phyloP scores from a whole-genome alignment of 1,140 invertebrate genomes.

The Pentalonia nigronervosa region DNA sequence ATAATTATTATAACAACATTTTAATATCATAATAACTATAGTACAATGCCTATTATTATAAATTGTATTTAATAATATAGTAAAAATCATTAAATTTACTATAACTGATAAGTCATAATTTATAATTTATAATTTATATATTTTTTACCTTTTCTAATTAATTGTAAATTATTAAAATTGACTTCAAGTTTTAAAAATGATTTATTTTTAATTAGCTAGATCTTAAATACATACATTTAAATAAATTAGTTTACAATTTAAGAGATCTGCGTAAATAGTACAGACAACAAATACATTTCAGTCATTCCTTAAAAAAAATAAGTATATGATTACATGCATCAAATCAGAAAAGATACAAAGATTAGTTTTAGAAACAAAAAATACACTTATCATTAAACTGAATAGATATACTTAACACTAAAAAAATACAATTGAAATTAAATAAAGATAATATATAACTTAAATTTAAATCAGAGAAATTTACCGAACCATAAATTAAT shows the following conservation, averaged over 20 bases:
- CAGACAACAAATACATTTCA: neutral
- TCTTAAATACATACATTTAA: neutral
- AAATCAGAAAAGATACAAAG: neutral
- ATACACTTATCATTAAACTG: neutral
- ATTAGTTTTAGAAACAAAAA: neutral
- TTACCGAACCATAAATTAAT: neutral
- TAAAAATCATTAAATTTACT: neutral
- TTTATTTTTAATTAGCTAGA: neutral
- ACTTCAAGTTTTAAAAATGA: too few species aligned
- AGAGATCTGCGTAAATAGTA: slow-evolving; percentile 26
- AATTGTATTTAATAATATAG: neutral
- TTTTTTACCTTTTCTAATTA: neutral
- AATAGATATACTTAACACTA: neutral
- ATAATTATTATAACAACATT: neutral
- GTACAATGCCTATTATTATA: neutral
- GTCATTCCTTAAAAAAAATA: neutral
- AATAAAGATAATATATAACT: neutral
- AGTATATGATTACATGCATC: neutral
- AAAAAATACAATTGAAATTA: neutral
- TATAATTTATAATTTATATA: neutral
- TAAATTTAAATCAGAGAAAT: neutral
- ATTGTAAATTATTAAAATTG: neutral
- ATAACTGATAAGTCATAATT: neutral
- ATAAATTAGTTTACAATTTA: neutral
- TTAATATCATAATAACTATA: neutral